Evolutionary conservation across 2,888 invertebrate species (phyloP).

Genomic region (Harpalus rufipes): DNA sequence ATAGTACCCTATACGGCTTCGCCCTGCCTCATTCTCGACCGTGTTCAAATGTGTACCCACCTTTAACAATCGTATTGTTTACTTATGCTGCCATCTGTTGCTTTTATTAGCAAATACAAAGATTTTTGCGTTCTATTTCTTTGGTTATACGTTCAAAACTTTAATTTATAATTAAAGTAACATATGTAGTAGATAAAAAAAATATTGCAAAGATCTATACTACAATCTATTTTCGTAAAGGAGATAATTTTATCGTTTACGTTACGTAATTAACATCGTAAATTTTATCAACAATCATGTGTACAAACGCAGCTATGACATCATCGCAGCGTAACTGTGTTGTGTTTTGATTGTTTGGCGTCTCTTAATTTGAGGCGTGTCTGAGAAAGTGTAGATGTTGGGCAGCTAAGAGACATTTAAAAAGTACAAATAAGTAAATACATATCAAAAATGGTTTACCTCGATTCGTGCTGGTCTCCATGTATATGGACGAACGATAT

Average conservation of each 20-base stretch:
- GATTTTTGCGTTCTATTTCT: background rate
- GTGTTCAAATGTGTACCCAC: no score
- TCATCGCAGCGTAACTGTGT: slow-evolving; percentile 22
- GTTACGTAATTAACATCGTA: no score
- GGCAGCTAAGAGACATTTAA: background rate
- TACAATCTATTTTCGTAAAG: no score
- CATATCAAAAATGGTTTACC: slow-evolving; percentile 81
- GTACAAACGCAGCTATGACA: slow-evolving; percentile 27
- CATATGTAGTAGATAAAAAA: no score
- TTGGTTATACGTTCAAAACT: background rate
- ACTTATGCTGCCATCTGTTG: background rate
- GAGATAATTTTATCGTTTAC: no score
- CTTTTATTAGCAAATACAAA: background rate
- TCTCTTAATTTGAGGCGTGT: slow-evolving; percentile 37
- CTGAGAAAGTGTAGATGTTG: slow-evolving; percentile 21
- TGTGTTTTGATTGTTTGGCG: slow-evolving; percentile 50
- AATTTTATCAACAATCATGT: background rate
- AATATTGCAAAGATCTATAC: no score
- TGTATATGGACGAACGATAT: slow-evolving; percentile 91
- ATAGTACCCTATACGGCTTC: no score
- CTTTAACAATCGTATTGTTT: background rate
- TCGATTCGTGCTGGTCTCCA: slow-evolving; percentile 92
- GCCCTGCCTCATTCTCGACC: no score
- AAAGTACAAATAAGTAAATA: slow-evolving; percentile 28
- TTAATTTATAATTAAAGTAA: no score